Evolutionary conservation across 2,888 invertebrate species (phyloP).

Genomic region (Apamea monoglypha): DNA sequence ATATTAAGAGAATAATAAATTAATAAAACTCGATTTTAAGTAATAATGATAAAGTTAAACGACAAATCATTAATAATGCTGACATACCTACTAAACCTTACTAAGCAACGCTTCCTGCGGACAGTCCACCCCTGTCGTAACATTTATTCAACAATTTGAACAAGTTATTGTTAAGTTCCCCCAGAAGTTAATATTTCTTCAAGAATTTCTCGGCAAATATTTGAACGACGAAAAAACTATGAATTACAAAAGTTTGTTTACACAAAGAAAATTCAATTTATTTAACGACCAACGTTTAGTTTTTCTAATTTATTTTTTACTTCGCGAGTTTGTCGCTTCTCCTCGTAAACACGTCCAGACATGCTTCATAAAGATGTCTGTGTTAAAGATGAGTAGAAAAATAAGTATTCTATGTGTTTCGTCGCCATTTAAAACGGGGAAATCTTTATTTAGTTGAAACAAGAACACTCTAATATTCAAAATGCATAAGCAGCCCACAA

Average conservation of each 20-base stretch:
- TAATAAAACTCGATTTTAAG: not conserved
- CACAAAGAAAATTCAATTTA: constrained; percentile 56
- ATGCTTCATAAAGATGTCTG: constrained; percentile 50
- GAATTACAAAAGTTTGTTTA: constrained; percentile 55
- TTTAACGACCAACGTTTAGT: constrained; percentile 53
- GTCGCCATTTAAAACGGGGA: constrained; percentile 2
- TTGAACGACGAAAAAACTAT: constrained; percentile 42
- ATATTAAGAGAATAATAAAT: not conserved
- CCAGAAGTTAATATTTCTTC: constrained; percentile 41
- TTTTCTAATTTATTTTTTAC: constrained; percentile 63
- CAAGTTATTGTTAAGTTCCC: constrained; percentile 34
- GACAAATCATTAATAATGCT: constrained; percentile 4
- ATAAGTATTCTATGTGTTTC: constrained; percentile 19
- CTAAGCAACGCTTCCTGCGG: not conserved
- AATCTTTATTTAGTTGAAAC: not conserved
- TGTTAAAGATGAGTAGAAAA: constrained; percentile 34
- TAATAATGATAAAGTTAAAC: not conserved
- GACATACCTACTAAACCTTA: constrained; percentile 1
- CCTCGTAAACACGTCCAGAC: constrained; percentile 61
- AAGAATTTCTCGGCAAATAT: constrained; percentile 43
- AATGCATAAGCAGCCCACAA: not conserved
- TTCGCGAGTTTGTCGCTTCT: constrained; percentile 42
- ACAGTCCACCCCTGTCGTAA: constrained; percentile 4
- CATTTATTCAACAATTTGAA: constrained; percentile 39
- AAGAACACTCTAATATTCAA: not conserved